A percentile compares a stretch with the other conserved stretches of the same genome.
Conservation (phyloP, 2,888 invertebrate genomes). For the Eupithecia vulgata region DNA sequence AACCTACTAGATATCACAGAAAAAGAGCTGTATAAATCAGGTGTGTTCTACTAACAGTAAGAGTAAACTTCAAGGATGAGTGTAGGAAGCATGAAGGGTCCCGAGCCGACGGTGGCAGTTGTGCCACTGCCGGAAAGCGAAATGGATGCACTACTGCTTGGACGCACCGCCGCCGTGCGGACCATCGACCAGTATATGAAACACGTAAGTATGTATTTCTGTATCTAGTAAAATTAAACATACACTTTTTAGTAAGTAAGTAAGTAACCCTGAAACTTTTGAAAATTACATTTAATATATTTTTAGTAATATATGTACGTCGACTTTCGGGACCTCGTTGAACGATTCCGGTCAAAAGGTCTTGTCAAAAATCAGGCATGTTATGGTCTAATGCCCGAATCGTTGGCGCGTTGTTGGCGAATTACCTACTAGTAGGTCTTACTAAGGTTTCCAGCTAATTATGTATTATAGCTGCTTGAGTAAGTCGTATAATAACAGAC, state of each 20-base stretch:
- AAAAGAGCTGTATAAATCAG: neutral
- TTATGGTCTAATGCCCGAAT: neutral
- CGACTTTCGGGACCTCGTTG: too few relatives aligned
- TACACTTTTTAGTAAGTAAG: neutral
- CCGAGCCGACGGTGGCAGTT: conserved; percentile 84
- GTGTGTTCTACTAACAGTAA: neutral
- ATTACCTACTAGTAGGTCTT: neutral
- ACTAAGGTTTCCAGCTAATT: neutral
- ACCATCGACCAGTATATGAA: conserved; percentile 82
- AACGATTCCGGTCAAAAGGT: neutral
- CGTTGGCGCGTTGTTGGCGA: neutral
- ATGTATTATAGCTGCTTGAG: neutral
- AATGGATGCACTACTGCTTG: conserved; percentile 91
- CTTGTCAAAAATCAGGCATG: too few relatives aligned
- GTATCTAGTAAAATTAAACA: neutral
- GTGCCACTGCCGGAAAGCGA: conserved; percentile 88
- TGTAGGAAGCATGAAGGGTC: conserved; percentile 55
- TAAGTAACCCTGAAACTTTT: too few relatives aligned
- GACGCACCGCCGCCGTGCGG: conserved; percentile 91
- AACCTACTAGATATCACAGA: too few relatives aligned
- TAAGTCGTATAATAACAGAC: neutral
- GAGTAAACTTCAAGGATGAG: neutral
- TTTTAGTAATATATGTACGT: too few relatives aligned
- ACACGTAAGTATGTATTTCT: conserved; percentile 71
- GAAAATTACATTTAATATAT: too few relatives aligned